Evolutionary conservation across 2,797 vertebrate species (phyloP), one percentile per base, ranked within the genome.

Genomic region (Spinus olivaceus): DNA sequence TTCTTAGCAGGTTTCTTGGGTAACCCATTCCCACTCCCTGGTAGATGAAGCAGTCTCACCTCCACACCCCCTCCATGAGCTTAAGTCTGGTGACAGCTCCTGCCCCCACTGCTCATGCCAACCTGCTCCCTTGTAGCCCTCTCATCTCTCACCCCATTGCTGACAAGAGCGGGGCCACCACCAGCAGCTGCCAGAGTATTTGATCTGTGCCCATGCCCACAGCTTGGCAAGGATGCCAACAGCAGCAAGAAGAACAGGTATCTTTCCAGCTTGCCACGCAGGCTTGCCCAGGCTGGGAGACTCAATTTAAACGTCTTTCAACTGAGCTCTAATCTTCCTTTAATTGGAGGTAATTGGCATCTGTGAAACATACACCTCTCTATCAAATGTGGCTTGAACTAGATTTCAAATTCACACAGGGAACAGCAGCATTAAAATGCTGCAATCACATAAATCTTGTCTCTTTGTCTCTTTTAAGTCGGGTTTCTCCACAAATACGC

Each of bases 161-260:
- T 51, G 14, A 12, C 37, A 30, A 69, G 63, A 14, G 30, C 7
- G 1, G 12, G 42, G 64, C 25, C 50, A 20, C 33, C 0, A 0
- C 20, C 1, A 0, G 81, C 78, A 37, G 35, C 53, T 74, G 14
- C 47, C 0, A 0, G 17, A 18, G 8, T 42, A 50, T 57, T 50
- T 85, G 44, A 70, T 33, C 49, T 16, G 4, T 50, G 61, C 35
- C 80, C 51, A 2, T 5, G 51, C 49, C 7, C 47, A 25, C 74
- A 90, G 57, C 57, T 14, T 28, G 78, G 69, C 61, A 64, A 57
- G 73, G 33, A 28, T 27, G 1, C n/a, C 63, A 51, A 57, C 18
- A 60, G 66, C 81, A 50, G 64, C 39, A 53, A n/a, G 50, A 39
- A 9, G 30, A 42, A 56, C 41, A 22, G 19, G 35, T 22, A 73